Conservation (phyloP, 2,113 vertebrate genomes). For the Lethenteron camtschaticum region DNA sequence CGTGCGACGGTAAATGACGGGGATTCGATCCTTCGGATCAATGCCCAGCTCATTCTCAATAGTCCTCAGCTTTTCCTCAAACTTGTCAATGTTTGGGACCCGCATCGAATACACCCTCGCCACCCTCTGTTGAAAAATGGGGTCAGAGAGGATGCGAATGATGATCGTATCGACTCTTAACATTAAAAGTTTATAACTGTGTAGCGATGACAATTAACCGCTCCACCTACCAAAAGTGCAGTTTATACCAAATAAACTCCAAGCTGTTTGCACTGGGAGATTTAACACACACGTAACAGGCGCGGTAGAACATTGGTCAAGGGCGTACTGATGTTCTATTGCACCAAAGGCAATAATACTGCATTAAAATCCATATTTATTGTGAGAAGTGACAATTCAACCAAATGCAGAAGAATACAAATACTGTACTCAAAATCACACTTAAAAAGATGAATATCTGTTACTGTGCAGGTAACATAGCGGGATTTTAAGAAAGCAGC, state of each 20-base stretch:
- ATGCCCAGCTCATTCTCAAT: conserved; percentile 73
- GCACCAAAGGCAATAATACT: too few relatives aligned
- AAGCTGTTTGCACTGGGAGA: too few relatives aligned
- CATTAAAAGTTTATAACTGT: neutral
- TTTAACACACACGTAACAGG: too few relatives aligned
- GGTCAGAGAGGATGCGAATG: neutral
- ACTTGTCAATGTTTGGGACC: conserved; percentile 83
- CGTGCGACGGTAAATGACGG: conserved; percentile 66
- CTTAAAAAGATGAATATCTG: too few relatives aligned
- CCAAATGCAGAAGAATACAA: too few relatives aligned
- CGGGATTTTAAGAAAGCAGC: too few relatives aligned
- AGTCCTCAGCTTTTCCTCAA: conserved; percentile 79
- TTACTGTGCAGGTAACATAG: too few relatives aligned
- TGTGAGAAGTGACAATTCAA: too few relatives aligned
- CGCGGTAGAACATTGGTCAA: too few relatives aligned
- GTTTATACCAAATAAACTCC: neutral
- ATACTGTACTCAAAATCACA: too few relatives aligned
- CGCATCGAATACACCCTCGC: conserved; percentile 63
- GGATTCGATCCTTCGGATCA: conserved; percentile 54
- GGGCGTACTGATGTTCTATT: too few relatives aligned
- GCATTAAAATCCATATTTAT: too few relatives aligned
- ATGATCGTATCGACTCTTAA: neutral
- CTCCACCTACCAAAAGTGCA: neutral
- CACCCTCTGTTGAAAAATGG: conserved; percentile 27
- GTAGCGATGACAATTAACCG: neutral